A percentile compares a stretch with the other conserved stretches of the same genome.
phyloP scores from a whole-genome alignment of 2,888 invertebrate genomes.

The Meandrusa payeni region DNA sequence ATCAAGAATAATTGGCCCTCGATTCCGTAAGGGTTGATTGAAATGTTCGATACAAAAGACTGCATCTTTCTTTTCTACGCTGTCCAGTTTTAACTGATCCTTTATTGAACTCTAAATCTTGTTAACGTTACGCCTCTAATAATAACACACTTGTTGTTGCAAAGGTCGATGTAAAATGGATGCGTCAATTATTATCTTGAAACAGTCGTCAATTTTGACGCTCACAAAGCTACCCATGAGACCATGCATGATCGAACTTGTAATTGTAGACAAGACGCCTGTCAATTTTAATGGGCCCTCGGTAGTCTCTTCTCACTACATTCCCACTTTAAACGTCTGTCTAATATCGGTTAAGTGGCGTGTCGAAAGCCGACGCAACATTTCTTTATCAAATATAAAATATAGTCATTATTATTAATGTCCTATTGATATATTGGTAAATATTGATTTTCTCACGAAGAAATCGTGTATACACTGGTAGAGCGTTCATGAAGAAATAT shows the following conservation, averaged over 20 bases:
- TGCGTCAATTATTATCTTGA: slow-evolving; percentile 34
- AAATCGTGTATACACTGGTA: no score
- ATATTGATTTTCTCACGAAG: not conserved
- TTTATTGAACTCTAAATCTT: slow-evolving; percentile 6
- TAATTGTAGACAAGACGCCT: slow-evolving; percentile 32
- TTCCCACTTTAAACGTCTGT: slow-evolving; percentile 26
- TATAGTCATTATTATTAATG: slow-evolving; percentile 31
- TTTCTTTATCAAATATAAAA: slow-evolving; percentile 14
- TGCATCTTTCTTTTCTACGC: slow-evolving; percentile 18
- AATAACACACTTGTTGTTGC: slow-evolving; percentile 4
- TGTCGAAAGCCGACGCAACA: slow-evolving; percentile 14
- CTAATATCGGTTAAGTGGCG: slow-evolving; percentile 26
- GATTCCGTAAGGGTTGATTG: slow-evolving; percentile 41
- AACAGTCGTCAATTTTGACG: slow-evolving; percentile 31
- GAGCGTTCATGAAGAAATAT: no score
- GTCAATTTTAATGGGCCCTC: slow-evolving; percentile 39
- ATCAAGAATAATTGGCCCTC: slow-evolving; percentile 41
- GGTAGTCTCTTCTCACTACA: slow-evolving; percentile 27
- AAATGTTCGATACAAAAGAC: slow-evolving; percentile 34
- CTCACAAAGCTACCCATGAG: slow-evolving; percentile 30
- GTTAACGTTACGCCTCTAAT: slow-evolving; percentile 20
- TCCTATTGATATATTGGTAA: slow-evolving; percentile 25
- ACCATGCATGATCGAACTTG: slow-evolving; percentile 10
- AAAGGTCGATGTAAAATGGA: slow-evolving; percentile 30
- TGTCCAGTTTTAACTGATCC: slow-evolving; percentile 18